Percentiles rank a stretch among this genome's conserved stretches.
Evolutionary conservation across 1,140 invertebrate genomes (phyloP).

Genomic region (Medauroidea extradentata): DNA sequence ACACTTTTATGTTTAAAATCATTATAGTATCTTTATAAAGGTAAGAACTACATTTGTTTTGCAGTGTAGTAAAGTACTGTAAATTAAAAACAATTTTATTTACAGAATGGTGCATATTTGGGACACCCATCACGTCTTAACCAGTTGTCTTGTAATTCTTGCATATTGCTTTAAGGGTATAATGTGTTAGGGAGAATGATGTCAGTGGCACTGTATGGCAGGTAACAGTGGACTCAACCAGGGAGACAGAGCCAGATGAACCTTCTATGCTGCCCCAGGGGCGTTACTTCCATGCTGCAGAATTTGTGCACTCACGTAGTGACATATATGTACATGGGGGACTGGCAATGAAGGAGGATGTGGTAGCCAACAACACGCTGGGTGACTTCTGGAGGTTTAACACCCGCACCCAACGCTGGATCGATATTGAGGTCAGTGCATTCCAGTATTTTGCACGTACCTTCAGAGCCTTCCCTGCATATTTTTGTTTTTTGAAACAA

Average conservation of each 20-base stretch:
- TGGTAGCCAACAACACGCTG: constrained; percentile 56
- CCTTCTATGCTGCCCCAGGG: constrained; percentile 63
- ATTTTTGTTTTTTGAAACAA: no score
- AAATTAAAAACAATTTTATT: no score
- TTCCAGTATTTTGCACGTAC: constrained; percentile 13
- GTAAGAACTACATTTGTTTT: no score
- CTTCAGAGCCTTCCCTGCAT: no score
- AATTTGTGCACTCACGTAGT: constrained; percentile 76
- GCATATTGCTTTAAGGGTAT: no score
- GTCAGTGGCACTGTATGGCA: constrained; percentile 5
- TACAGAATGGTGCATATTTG: no score
- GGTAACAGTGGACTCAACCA: constrained; percentile 77
- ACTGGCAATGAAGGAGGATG: constrained; percentile 50
- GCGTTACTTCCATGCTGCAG: constrained; percentile 84
- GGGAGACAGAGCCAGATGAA: constrained; percentile 56
- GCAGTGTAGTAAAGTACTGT: no score
- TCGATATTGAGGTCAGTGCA: constrained; percentile 53
- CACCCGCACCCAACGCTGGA: constrained; percentile 82
- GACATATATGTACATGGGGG: constrained; percentile 90
- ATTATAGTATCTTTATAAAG: no score
- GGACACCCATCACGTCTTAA: no score
- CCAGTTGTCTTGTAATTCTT: no score
- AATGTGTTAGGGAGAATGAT: no score
- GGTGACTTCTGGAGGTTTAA: constrained; percentile 93
- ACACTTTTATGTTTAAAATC: no score